Conservation (phyloP, 2,888 invertebrate genomes). For the Xestia sexstrigata region DNA sequence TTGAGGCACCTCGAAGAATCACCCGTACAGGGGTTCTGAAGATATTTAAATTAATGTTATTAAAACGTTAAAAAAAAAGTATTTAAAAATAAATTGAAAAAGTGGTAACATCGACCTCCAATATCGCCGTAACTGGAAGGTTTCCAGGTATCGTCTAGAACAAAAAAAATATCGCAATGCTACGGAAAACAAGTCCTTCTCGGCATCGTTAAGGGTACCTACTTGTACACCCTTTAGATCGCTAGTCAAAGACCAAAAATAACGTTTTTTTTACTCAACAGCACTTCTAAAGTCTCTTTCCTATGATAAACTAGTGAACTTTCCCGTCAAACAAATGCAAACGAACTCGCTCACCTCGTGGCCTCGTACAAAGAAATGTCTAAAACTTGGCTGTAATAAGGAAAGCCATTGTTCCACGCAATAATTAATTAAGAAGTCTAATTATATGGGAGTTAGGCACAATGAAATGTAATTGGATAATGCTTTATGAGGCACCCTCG, state of each 20-base stretch:
- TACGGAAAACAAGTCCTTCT: too few relatives aligned
- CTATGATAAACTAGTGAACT: background rate
- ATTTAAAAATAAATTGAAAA: too few relatives aligned
- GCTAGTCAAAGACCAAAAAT: background rate
- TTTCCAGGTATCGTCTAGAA: too few relatives aligned
- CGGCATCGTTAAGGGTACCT: too few relatives aligned
- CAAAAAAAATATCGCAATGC: too few relatives aligned
- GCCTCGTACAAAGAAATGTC: slow-evolving; percentile 37
- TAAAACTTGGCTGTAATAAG: slow-evolving; percentile 43
- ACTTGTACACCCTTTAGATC: too few relatives aligned
- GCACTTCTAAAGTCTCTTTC: background rate
- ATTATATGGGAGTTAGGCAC: slow-evolving; percentile 55
- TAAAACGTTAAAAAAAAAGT: too few relatives aligned
- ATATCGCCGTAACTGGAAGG: too few relatives aligned
- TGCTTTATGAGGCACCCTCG: slow-evolving; percentile 39
- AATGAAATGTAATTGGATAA: slow-evolving; percentile 57
- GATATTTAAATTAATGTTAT: too few relatives aligned
- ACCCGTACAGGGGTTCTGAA: too few relatives aligned
- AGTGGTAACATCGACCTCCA: too few relatives aligned
- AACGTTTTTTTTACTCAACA: background rate
- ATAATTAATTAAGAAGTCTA: slow-evolving; percentile 65
- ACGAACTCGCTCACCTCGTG: slow-evolving; percentile 29
- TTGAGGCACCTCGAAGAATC: too few relatives aligned
- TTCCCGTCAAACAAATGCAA: background rate
- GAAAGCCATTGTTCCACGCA: slow-evolving; percentile 54